A percentile compares a stretch with the other conserved stretches of the same genome.
These are phyloP conservation scores for Platyscapa corneri DNA, from an alignment of 1,140 invertebrate genomes.

Conservation along the genomic window DNA sequence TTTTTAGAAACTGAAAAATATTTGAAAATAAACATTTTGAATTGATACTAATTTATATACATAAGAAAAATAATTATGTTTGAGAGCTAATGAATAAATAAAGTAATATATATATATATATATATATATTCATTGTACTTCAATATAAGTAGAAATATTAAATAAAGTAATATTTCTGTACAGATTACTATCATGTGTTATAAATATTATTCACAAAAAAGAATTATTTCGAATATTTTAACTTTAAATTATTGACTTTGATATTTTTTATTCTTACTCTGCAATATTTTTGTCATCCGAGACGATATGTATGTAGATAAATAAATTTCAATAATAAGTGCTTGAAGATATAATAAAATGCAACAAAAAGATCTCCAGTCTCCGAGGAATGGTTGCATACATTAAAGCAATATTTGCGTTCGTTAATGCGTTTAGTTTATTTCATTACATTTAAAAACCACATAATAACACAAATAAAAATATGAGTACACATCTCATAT, in stretches of 20 bases:
- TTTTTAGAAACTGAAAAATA: too few relatives aligned
- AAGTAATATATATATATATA: too few relatives aligned
- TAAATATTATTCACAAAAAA: too few relatives aligned
- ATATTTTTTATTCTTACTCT: not conserved
- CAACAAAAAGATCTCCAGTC: not conserved
- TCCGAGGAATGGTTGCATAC: not conserved
- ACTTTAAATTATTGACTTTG: too few relatives aligned
- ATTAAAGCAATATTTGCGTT: not conserved
- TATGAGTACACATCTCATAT: not conserved
- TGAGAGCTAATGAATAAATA: too few relatives aligned
- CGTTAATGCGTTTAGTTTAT: not conserved
- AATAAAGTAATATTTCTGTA: not conserved
- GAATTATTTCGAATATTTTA: too few relatives aligned
- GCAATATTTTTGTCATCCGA: not conserved
- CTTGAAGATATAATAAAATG: not conserved
- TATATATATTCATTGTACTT: not conserved
- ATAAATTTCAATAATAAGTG: not conserved
- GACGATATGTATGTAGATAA: not conserved
- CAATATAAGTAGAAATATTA: not conserved
- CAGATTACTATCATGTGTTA: too few relatives aligned
- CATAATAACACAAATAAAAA: not conserved
- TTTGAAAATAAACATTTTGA: too few relatives aligned
- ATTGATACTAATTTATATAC: too few relatives aligned
- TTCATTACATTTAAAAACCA: not conserved
- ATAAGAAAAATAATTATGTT: too few relatives aligned